phyloP scores from a whole-genome alignment of 1,140 invertebrate species.

The Drosophila biarmipes region DNA sequence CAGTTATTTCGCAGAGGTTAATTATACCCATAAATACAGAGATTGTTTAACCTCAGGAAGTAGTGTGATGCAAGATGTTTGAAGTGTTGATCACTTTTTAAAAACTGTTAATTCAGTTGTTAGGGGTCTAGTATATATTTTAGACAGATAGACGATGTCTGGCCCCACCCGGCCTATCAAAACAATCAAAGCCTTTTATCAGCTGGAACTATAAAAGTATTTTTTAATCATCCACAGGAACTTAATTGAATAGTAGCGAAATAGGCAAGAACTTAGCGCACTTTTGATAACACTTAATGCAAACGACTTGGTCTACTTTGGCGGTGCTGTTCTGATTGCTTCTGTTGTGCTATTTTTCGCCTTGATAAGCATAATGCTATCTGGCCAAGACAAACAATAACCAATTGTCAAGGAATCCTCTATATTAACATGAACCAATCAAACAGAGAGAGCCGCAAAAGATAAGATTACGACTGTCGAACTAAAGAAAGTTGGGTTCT shows the following conservation, averaged over 20 bases:
- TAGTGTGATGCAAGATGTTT: constrained; percentile 12
- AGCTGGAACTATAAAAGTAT: background rate
- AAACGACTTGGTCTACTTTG: constrained; percentile 4
- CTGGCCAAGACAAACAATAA: constrained; percentile 12
- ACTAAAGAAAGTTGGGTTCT: constrained; percentile 16
- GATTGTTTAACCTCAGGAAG: constrained; percentile 13
- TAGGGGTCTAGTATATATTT: no score
- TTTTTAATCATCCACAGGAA: constrained; percentile 5
- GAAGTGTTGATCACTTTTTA: constrained; percentile 14
- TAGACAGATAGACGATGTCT: background rate
- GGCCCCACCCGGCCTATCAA: background rate
- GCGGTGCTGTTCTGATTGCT: background rate
- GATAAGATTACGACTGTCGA: constrained; percentile 24
- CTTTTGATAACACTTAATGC: constrained; percentile 7
- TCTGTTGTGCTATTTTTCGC: background rate
- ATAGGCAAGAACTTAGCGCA: constrained; percentile 3
- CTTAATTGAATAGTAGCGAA: constrained; percentile 1
- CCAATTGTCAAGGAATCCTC: constrained; percentile 2
- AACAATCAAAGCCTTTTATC: constrained; percentile 5
- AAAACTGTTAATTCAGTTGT: background rate
- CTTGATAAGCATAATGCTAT: constrained; percentile 20
- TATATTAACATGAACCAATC: constrained; percentile 32
- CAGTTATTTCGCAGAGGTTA: constrained; percentile 22
- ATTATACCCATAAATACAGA: constrained; percentile 21
- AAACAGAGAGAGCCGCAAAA: background rate